Evolutionary conservation across 1,140 invertebrate genomes (phyloP), one percentile per base, ranked within the genome.

Genomic region (Caenorhabditis tropicalis): DNA sequence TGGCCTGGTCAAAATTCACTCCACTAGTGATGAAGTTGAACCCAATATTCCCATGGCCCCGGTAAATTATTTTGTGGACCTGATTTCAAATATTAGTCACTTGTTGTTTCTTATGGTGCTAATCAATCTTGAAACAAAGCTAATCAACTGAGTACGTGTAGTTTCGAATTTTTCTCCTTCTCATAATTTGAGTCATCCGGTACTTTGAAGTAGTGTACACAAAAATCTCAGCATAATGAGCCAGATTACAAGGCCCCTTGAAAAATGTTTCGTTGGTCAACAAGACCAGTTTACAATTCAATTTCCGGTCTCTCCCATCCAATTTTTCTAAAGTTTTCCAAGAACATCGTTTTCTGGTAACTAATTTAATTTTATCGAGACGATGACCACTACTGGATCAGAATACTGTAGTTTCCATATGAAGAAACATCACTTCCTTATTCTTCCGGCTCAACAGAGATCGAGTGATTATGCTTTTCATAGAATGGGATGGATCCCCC

Each of bases 261-360:
- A n/a, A 65, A 74, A 74, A 33, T 39, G 65, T 74, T 74, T 74
- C 24, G 33, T 46, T 74, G 65, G 36, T 74, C 65, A 39, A 10
- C n/a, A 9, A 46, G 21, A 27, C 36, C 36, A 43, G 36, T 46
- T 74, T 74, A 21, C 29, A 43, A 74, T 43, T 74, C 65, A 74
- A 74, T 74, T 74, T 74, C 65, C 65, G 7, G 10, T 65, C 21
- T 24, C 19, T 43, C 31, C 2, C 19, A 36, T 65, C 5, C 16
- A 29, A 36, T 33, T 36, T 74, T 21, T 36, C 33, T 33, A 7
- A 39, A 43, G 24, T 21, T 74, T 74, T 74, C 65, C n/a, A 12
- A 74, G 65, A 74, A 74, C 29, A 65, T 39, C 29, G 2, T n/a
- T 31, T 19, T 29, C 24, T 24, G 27, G 53, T 24, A 51, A n/a